Evolutionary conservation across 2,113 vertebrate species (phyloP).

Genomic region (Grammomys surdaster): DNA sequence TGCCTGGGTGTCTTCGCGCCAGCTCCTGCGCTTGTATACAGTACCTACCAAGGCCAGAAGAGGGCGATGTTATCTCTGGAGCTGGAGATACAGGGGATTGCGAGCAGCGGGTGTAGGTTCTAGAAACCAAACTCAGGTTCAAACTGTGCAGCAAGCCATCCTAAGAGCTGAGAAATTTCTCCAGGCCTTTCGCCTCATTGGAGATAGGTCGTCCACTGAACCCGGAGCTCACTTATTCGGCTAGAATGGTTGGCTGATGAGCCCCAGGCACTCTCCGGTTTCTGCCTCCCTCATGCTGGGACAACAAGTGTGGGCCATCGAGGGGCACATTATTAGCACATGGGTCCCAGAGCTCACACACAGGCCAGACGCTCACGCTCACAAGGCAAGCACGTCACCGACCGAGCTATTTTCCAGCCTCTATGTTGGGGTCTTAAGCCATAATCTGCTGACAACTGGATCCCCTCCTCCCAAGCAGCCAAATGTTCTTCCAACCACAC

Average conservation of each 20-base stretch:
- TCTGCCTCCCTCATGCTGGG: not conserved
- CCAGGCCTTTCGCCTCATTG: not conserved
- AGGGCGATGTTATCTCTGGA: not conserved
- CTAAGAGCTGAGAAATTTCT: not conserved
- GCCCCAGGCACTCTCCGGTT: not conserved
- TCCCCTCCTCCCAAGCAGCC: not conserved
- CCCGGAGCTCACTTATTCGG: not conserved
- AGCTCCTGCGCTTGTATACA: not conserved
- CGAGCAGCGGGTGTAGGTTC: not conserved
- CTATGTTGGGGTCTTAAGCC: not conserved
- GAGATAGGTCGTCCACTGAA: not conserved
- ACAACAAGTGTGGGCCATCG: not conserved
- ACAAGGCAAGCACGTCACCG: not conserved
- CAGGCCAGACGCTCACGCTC: too few species aligned
- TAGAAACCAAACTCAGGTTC: not conserved
- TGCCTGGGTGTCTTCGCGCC: not conserved
- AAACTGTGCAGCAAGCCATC: not conserved
- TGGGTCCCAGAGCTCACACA: not conserved
- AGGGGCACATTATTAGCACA: not conserved
- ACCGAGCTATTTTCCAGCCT: not conserved
- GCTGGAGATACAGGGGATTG: not conserved
- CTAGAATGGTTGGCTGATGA: not conserved
- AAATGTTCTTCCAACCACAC: not conserved
- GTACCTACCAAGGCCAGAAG: not conserved
- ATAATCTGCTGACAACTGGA: not conserved